Percentiles rank a stretch among this genome's conserved stretches.
These are phyloP conservation scores for Serranus cabrilla DNA, from an alignment of 2,797 vertebrate species.

Conservation along the genomic window DNA sequence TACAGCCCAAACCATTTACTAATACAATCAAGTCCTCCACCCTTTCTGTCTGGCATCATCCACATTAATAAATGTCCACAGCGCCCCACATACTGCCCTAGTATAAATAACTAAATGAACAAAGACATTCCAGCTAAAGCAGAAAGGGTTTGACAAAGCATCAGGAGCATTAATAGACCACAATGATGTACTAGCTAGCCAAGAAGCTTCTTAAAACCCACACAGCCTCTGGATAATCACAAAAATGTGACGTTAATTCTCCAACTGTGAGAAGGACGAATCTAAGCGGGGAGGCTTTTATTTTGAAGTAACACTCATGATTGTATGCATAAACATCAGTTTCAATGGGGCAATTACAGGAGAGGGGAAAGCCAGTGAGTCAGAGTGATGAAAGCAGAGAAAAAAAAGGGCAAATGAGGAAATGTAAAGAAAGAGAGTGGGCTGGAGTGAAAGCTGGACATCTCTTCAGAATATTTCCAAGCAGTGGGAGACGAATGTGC, in stretches of 20 bases:
- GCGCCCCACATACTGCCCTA: background rate
- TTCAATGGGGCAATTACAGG: background rate
- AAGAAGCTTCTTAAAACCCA: constrained; percentile 10
- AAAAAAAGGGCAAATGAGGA: constrained; percentile 24
- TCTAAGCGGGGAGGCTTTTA: background rate
- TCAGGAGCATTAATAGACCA: background rate
- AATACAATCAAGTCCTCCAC: constrained; percentile 18
- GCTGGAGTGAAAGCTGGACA: constrained; percentile 13
- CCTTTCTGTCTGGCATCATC: constrained; percentile 7
- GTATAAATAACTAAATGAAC: constrained; percentile 1
- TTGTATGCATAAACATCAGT: constrained; percentile 5
- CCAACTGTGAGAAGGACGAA: background rate
- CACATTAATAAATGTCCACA: background rate
- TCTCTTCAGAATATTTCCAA: constrained; percentile 16
- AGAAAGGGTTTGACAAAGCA: constrained; percentile 4
- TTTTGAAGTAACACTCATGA: background rate
- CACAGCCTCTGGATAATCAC: constrained; percentile 1
- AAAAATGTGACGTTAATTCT: constrained; percentile 18
- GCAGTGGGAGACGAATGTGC: constrained; percentile 33
- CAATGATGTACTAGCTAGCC: background rate
- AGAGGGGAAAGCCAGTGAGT: constrained; percentile 9
- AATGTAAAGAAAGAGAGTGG: constrained; percentile 25
- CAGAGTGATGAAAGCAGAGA: constrained; percentile 16
- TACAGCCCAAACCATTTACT: constrained; percentile 2
- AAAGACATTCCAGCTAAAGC: background rate